Evolutionary conservation across 2,113 vertebrate genomes (phyloP), one percentile per base, ranked within the genome.

Genomic region (Oostethus manadensis): DNA sequence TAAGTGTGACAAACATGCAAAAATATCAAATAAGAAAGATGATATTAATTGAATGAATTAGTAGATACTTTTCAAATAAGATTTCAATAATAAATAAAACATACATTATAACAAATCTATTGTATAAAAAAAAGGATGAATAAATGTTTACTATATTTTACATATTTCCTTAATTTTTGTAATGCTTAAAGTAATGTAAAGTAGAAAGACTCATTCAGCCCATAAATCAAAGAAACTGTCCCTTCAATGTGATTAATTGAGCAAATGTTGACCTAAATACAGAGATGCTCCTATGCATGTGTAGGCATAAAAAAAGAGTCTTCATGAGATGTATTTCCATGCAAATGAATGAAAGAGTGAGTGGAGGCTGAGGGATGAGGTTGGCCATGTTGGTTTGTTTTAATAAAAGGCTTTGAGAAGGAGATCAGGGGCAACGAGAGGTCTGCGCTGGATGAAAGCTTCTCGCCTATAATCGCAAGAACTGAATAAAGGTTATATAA

Each of bases 391-490:
- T 59, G 58, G 57, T 53, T 64, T 48, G 56, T 72, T 70, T 66
- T 80, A 75, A 78, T 82, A 72, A 83, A 78, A 77, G 81, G 62
- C 49, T 77, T 51, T 0, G 33, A 77, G 71, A 62, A 75, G 44
- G 70, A 70, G 72, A 68, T 45, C 53, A 60, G 29, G 5, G 54
- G 51, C 68, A 82, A 85, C 85, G 65, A 85, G 78, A 85, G 82
- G 62, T 59, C 51, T 33, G 50, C 44, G 45, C 23, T 55, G 29
- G 74, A 87, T 87, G 74, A 86, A 86, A 88, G 80, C 51, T 42
- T 51, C 26, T 53, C 78, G 57, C 76, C 62, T 84, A 46, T 80
- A 80, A 85, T 86, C 76, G 79, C 74, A 59, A 62, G 60, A 60
- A 60, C 56, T 47, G 60, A 78, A 77, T 76, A 71, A 64, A 74